Conservation (phyloP, 2,797 vertebrate species). For the Ctenosaura bakeri region DNA sequence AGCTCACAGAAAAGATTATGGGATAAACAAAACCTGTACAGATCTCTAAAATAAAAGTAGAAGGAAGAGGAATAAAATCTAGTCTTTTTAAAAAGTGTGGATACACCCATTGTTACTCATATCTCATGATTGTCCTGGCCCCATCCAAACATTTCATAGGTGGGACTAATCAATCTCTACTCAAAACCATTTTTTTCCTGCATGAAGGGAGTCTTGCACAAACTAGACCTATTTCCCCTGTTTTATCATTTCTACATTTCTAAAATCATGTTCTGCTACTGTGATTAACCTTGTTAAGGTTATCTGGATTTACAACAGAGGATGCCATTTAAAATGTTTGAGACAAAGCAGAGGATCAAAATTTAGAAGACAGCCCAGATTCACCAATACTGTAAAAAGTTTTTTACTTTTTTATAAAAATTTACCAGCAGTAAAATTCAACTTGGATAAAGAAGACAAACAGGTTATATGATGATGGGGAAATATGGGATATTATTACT, state of each 20-base stretch:
- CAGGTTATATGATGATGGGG: slow-evolving; percentile 53
- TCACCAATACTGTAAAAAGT: slow-evolving; percentile 51
- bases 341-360: slow-evolving; percentile 46
- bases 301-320: slow-evolving; percentile 63
- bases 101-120: not conserved
- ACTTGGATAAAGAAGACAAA: slow-evolving; percentile 42
- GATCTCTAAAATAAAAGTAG: too few relatives aligned
- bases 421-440: slow-evolving; percentile 55
- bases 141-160: not conserved
- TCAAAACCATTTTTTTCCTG: not conserved
- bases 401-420: slow-evolving; percentile 48
- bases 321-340: slow-evolving; percentile 53
- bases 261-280: slow-evolving; percentile 44
- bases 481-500: slow-evolving; percentile 72
- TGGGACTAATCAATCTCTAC: not conserved
- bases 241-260: slow-evolving; percentile 55
- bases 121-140: not conserved
- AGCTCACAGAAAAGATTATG: too few relatives aligned
- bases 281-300: slow-evolving; percentile 54
- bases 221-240: not conserved
- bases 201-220: not conserved
- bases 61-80: too few relatives aligned
- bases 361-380: not conserved
- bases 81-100: too few relatives aligned
- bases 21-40: too few relatives aligned